Evolutionary conservation across 2,888 invertebrate species (phyloP).

Genomic region (Napeogenes sylphis): DNA sequence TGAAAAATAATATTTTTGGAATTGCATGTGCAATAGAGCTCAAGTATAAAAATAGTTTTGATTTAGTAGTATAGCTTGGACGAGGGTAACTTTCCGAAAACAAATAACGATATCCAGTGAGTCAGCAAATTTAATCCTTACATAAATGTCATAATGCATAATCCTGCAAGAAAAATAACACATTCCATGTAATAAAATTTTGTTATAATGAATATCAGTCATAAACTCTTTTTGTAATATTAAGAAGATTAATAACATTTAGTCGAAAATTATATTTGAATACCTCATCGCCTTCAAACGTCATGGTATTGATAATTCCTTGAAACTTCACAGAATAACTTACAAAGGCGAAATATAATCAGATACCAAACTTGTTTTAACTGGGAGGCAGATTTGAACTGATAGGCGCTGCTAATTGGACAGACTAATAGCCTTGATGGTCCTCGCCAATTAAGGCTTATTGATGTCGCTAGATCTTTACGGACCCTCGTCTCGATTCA

Average conservation of each 20-base stretch:
- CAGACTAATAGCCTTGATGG: conserved; percentile 66
- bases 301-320: conserved; percentile 27
- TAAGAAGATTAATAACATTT: neutral
- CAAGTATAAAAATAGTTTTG: too few species aligned
- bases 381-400: conserved; percentile 37
- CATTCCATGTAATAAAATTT: too few species aligned
- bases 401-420: conserved; percentile 63
- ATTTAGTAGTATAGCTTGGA: too few species aligned
- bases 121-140: too few species aligned
- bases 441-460: conserved; percentile 70
- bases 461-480: conserved; percentile 70
- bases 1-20: too few species aligned
- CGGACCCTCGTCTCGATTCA: conserved; percentile 70
- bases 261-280: conserved; percentile 8
- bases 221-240: too few species aligned
- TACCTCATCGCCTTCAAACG: conserved; percentile 17
- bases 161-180: too few species aligned
- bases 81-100: too few species aligned
- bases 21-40: too few species aligned
- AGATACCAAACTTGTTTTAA: conserved; percentile 27
- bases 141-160: too few species aligned
- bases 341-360: conserved; percentile 28
- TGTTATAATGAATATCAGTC: too few species aligned
- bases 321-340: conserved; percentile 23
- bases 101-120: too few species aligned